Percentiles rank a stretch among this genome's conserved stretches.
These are phyloP conservation scores for Mythimna loreyi DNA, from an alignment of 2,888 invertebrate species.

Conservation along the genomic window DNA sequence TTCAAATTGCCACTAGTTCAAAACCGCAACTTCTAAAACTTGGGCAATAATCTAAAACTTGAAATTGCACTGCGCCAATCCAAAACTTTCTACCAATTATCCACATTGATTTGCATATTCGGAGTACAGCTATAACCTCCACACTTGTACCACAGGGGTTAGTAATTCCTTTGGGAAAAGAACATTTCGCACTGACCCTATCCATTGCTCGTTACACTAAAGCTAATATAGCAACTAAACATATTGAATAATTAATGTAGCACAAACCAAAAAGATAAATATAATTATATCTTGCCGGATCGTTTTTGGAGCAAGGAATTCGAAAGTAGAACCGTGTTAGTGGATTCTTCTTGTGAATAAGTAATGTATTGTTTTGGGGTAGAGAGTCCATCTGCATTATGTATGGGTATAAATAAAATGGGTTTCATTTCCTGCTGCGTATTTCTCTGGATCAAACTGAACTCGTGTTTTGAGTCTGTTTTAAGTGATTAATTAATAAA, in stretches of 20 bases:
- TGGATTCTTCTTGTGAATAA: slow-evolving; percentile 63
- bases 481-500: background rate
- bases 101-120: slow-evolving; percentile 68
- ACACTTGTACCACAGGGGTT: slow-evolving; percentile 47
- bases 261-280: slow-evolving; percentile 63
- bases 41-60: slow-evolving; percentile 66
- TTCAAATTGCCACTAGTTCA: slow-evolving; percentile 63
- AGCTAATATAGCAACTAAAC: slow-evolving; percentile 73
- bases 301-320: slow-evolving; percentile 63
- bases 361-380: slow-evolving; percentile 61
- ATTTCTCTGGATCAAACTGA: slow-evolving; percentile 15
- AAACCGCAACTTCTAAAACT: slow-evolving; percentile 64
- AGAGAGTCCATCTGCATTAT: slow-evolving; percentile 50
- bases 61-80: slow-evolving; percentile 64
- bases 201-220: slow-evolving; percentile 77
- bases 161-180: slow-evolving; percentile 57
- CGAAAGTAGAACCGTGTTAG: slow-evolving; percentile 60
- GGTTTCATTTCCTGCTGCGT: slow-evolving; percentile 34
- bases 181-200: slow-evolving; percentile 45
- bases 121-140: slow-evolving; percentile 48
- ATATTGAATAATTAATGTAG: slow-evolving; percentile 80
- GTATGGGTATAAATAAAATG: slow-evolving; percentile 45
- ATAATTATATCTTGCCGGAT: slow-evolving; percentile 66
- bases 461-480: background rate
- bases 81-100: slow-evolving; percentile 65